Base-by-base conservation (phyloP, 2,888 invertebrate species). In the Carabus problematicus region DNA sequence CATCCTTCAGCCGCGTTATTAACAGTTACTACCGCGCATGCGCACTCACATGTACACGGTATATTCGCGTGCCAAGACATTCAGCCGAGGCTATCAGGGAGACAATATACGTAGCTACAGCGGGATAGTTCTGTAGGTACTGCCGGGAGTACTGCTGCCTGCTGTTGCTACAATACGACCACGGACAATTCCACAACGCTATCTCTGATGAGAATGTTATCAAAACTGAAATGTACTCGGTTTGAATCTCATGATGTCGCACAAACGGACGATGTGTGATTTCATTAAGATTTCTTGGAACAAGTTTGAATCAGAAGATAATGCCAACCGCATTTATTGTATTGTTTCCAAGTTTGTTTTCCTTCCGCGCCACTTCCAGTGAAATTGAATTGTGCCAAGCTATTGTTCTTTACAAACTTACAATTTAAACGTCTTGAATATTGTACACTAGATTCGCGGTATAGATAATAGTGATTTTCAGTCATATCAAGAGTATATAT, bases 131-230 rank as follows among this genome's bases (percentile, higher is more conserved):
- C n/a, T n/a, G n/a, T 14, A 45, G 7, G 12, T 45, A 11, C 11
- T 45, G 7, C 11, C 12, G 7, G 45, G n/a, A 3, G 3, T 29
- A 2, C 29, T 29, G 12, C 11, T 45, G 7, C 45, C 11, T 45
- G 7, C 12, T 29, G 6, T 58, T 66, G 66, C 14, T 58, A 59
- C 59, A 58, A 41, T 56, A 45, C 56, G 11, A 39, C 40, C 16
- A 12, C 14, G 41, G 58, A 14, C 16, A 29, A 55, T 54, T 18
- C 18, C 19, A 14, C 16, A 11, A n/a, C 40, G 54, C n/a, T 67
- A 67, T 67, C 67, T 67, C 67, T 67, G 67, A 67, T 67, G 67
- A 7, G 54, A 67, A 67, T 67, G 67, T 67, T 67, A 67, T 67
- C 67, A 67, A n/a, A 67, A 67, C 54, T 67, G 60, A 54, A 67